phyloP scores from a whole-genome alignment of 2,113 vertebrate species.

The Stercorarius parasiticus region DNA sequence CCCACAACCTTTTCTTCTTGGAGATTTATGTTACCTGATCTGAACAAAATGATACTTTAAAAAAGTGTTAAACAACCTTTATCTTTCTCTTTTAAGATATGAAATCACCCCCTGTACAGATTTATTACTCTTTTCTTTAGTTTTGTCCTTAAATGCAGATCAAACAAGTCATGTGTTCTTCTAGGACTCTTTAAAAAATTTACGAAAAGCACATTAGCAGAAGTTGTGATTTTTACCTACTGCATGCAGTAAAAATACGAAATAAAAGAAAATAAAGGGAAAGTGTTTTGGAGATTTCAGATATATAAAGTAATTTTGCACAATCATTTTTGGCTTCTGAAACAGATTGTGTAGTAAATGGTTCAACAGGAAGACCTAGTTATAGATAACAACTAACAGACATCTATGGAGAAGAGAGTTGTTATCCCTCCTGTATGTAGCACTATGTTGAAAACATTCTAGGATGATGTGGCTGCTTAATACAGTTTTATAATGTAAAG shows the following conservation, averaged over 20 bases:
- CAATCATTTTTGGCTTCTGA: not conserved
- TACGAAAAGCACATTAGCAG: not conserved
- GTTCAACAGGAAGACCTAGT: not conserved
- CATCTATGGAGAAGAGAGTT: not conserved
- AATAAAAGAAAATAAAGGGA: not conserved
- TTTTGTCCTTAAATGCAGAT: not conserved
- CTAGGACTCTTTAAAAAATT: not conserved
- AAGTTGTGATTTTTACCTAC: not conserved
- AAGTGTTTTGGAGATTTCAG: not conserved
- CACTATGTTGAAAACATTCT: not conserved
- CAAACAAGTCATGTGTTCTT: rapidly evolving
- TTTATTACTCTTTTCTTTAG: not conserved
- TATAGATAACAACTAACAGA: not conserved
- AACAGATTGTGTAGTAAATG: not conserved
- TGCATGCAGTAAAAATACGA: not conserved
- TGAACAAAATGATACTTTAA: not conserved
- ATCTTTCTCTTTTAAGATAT: not conserved
- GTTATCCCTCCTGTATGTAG: not conserved
- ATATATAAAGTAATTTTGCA: not conserved
- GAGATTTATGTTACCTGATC: not conserved
- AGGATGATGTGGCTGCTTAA: not conserved
- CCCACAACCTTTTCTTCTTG: not conserved
- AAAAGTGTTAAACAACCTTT: not conserved
- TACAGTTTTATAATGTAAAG: not conserved
- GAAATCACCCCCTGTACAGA: not conserved